Percentiles rank a stretch among this genome's conserved stretches.
phyloP scores from a whole-genome alignment of 2,888 invertebrate species.

The Lasioglossum vierecki region DNA sequence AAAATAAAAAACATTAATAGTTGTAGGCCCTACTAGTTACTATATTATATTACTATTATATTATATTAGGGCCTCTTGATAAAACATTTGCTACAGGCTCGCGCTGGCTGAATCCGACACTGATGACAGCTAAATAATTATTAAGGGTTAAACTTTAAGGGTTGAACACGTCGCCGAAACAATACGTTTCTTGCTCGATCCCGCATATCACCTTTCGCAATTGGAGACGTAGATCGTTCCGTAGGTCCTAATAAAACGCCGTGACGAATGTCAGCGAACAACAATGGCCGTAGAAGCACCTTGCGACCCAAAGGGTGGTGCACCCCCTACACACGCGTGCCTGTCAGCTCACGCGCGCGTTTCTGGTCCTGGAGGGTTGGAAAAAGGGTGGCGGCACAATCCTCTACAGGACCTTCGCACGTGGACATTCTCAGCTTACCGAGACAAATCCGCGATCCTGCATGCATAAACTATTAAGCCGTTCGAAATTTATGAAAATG shows the following conservation, averaged over 20 bases:
- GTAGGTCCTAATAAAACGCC: slow-evolving; percentile 65
- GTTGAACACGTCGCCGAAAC: neutral
- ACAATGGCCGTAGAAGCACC: slow-evolving; percentile 73
- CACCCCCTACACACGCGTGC: slow-evolving; percentile 76
- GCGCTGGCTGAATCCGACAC: too few species aligned
- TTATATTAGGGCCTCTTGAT: too few species aligned
- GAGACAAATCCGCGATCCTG: slow-evolving; percentile 83
- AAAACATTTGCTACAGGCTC: too few species aligned
- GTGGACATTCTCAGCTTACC: slow-evolving; percentile 84
- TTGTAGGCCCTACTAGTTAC: too few species aligned
- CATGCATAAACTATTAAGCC: slow-evolving; percentile 83
- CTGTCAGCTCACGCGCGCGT: slow-evolving; percentile 75
- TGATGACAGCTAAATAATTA: too few species aligned
- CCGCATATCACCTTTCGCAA: slow-evolving; percentile 12
- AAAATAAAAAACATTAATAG: too few species aligned
- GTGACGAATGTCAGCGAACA: slow-evolving; percentile 67
- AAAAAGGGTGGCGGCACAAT: slow-evolving; percentile 65
- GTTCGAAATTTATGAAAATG: slow-evolving; percentile 83
- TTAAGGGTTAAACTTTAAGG: neutral
- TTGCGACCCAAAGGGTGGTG: slow-evolving; percentile 73
- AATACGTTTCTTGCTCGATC: neutral
- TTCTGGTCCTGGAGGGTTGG: slow-evolving; percentile 70
- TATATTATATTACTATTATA: too few species aligned
- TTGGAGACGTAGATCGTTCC: slow-evolving; percentile 41
- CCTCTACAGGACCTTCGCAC: slow-evolving; percentile 74